These are phyloP conservation scores for Sphenodon punctatus DNA, from an alignment of 2,797 vertebrate species.

Conservation along the genomic window DNA sequence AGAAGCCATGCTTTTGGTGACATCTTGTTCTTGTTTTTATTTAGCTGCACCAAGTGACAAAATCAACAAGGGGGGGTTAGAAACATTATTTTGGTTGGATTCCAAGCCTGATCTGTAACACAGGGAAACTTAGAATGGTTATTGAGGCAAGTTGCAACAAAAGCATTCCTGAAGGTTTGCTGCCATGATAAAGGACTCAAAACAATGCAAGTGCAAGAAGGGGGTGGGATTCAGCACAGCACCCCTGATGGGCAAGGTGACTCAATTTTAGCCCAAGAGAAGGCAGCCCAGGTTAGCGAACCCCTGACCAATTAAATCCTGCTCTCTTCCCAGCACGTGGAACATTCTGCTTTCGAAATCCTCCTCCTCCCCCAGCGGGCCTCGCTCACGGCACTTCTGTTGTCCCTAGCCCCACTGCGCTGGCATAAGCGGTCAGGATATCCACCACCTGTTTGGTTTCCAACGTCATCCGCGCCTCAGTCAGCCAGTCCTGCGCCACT, in stretches of 20 bases:
- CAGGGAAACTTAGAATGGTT: constrained; percentile 67
- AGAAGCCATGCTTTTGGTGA: constrained; percentile 36
- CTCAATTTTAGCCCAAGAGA: constrained; percentile 3
- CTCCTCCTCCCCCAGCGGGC: not conserved
- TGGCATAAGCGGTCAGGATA: constrained; percentile 91
- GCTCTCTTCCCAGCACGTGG: constrained; percentile 6
- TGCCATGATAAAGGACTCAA: constrained; percentile 61
- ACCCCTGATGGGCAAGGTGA: too few relatives aligned
- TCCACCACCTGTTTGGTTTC: constrained; percentile 92
- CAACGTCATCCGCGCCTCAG: constrained; percentile 89
- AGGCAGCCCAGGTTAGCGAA: constrained; percentile 17
- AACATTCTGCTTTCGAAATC: not conserved
- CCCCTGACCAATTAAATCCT: not conserved
- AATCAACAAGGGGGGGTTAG: constrained; percentile 67
- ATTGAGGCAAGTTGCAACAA: constrained; percentile 56
- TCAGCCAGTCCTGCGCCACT: constrained; percentile 93
- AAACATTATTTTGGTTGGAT: constrained; percentile 74
- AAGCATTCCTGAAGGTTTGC: constrained; percentile 64
- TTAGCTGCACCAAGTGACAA: constrained; percentile 71
- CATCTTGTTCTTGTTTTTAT: constrained; percentile 75
- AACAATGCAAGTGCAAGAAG: constrained; percentile 50
- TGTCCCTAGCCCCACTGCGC: constrained; percentile 91
- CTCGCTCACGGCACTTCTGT: constrained; percentile 83
- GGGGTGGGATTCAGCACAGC: constrained; percentile 56
- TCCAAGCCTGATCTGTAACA: constrained; percentile 72